Evolutionary conservation across 2,888 invertebrate genomes (phyloP).

Genomic region (Netelia virgata): DNA sequence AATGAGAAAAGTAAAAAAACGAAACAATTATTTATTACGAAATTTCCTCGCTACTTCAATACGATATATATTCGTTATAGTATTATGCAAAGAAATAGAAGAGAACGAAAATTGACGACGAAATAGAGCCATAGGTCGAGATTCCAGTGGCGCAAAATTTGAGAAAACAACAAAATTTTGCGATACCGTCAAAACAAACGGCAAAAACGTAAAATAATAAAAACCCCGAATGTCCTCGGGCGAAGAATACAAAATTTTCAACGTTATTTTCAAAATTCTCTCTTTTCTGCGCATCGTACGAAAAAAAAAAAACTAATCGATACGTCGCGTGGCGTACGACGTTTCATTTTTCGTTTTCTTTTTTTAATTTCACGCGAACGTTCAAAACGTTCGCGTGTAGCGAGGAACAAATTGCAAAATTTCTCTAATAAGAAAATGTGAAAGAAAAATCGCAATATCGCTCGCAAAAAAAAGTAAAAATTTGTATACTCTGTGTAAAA

Average conservation of each 20-base stretch:
- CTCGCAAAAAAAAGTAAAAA: constrained; percentile 6
- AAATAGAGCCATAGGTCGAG: not conserved
- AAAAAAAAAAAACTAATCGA: not conserved
- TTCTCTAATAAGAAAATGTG: constrained; percentile 43
- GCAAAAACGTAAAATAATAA: constrained; percentile 50
- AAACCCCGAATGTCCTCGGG: constrained; percentile 69
- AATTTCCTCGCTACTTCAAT: constrained; percentile 69
- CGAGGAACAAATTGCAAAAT: constrained; percentile 41
- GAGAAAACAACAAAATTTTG: constrained; percentile 7
- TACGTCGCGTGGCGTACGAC: constrained; percentile 50
- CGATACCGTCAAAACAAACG: constrained; percentile 13
- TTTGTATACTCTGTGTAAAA: constrained; percentile 42
- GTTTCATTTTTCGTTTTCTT: constrained; percentile 15
- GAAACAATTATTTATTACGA: constrained; percentile 71
- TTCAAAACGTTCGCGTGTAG: constrained; percentile 27
- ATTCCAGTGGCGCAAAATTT: constrained; percentile 5
- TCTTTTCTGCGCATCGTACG: not conserved
- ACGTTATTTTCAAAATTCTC: constrained; percentile 40
- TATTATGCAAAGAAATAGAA: constrained; percentile 71
- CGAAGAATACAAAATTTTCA: constrained; percentile 50
- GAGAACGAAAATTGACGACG: constrained; percentile 46
- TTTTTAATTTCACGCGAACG: not conserved
- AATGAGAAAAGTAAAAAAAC: constrained; percentile 32
- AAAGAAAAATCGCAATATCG: not conserved
- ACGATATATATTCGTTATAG: constrained; percentile 70